phyloP scores from a whole-genome alignment of 2,888 invertebrate species.

The Nipponacmea schrenckii region DNA sequence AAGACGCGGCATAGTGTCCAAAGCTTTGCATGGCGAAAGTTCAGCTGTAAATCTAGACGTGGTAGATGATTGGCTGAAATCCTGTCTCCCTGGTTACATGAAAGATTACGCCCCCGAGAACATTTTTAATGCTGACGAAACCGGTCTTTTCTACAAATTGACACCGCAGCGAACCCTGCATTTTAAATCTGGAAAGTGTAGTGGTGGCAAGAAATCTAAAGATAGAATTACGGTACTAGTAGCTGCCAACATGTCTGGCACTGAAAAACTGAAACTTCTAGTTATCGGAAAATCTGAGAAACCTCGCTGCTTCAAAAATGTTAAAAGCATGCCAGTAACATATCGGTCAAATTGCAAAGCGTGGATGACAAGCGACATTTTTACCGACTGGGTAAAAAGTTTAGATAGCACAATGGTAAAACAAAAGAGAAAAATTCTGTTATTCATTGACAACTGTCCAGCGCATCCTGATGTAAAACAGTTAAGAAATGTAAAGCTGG shows the following conservation, averaged over 20 bases:
- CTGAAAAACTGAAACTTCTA: conserved; percentile 29
- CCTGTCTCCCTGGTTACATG: no score
- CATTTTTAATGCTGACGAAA: no score
- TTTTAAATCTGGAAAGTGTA: conserved; percentile 31
- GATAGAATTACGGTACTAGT: conserved; percentile 33
- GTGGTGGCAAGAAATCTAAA: conserved; percentile 38
- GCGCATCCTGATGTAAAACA: conserved; percentile 33
- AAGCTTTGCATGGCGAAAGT: no score
- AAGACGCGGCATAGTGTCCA: no score
- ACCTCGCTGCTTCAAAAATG: conserved; percentile 38
- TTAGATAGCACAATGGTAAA: conserved; percentile 28
- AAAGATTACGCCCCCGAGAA: no score
- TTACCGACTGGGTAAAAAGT: conserved; percentile 36
- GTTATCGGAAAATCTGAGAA: conserved; percentile 37
- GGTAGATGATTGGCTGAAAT: no score
- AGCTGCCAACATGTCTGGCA: conserved; percentile 36
- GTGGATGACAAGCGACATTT: conserved; percentile 37
- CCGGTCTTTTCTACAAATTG: conserved; percentile 37
- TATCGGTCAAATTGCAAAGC: conserved; percentile 38
- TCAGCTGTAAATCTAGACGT: no score
- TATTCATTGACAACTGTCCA: conserved; percentile 41
- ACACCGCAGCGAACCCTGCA: conserved; percentile 33
- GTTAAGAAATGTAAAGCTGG: conserved; percentile 29
- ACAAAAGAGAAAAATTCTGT: conserved; percentile 23
- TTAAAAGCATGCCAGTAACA: conserved; percentile 27